Conservation (phyloP, 2,113 vertebrate species). For the Tenebrosternarchus preto region DNA sequence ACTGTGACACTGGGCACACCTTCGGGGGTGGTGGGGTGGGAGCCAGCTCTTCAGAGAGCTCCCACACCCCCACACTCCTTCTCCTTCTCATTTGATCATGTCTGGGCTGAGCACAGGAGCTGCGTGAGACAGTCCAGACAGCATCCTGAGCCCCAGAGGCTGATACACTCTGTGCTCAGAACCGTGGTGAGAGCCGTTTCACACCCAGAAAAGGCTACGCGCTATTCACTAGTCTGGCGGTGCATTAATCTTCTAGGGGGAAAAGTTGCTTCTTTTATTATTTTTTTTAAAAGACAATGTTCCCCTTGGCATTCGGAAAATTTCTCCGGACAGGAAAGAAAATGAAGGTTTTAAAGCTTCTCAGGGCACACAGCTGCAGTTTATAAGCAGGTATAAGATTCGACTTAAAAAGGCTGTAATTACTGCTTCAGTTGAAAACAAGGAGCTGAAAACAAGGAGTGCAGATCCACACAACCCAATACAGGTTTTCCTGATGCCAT, state of each 20-base stretch:
- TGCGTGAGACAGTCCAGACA: conserved; percentile 50
- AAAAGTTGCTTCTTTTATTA: too few species aligned
- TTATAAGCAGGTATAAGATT: background rate
- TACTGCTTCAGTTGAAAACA: background rate
- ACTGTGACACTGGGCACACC: conserved; percentile 58
- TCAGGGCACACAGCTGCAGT: background rate
- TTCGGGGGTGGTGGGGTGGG: conserved; percentile 60
- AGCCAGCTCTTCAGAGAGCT: conserved; percentile 55
- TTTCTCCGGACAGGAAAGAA: background rate
- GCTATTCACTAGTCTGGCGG: background rate
- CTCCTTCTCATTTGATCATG: conserved; percentile 69
- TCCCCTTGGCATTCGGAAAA: background rate
- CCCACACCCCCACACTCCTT: conserved; percentile 14
- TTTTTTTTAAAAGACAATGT: too few species aligned
- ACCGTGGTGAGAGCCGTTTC: conserved; percentile 24
- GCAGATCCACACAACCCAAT: too few species aligned
- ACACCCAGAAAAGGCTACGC: background rate
- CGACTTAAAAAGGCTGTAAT: background rate
- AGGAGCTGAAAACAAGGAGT: background rate
- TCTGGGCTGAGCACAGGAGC: conserved; percentile 60
- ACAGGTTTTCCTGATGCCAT: too few species aligned
- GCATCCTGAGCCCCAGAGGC: conserved; percentile 38
- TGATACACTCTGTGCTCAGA: conserved; percentile 34
- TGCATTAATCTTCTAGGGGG: background rate
- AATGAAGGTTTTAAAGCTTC: background rate